Percentiles rank a stretch among this genome's conserved stretches.
phyloP scores from a whole-genome alignment of 2,888 invertebrate genomes.

The Darwinula stevensoni region DNA sequence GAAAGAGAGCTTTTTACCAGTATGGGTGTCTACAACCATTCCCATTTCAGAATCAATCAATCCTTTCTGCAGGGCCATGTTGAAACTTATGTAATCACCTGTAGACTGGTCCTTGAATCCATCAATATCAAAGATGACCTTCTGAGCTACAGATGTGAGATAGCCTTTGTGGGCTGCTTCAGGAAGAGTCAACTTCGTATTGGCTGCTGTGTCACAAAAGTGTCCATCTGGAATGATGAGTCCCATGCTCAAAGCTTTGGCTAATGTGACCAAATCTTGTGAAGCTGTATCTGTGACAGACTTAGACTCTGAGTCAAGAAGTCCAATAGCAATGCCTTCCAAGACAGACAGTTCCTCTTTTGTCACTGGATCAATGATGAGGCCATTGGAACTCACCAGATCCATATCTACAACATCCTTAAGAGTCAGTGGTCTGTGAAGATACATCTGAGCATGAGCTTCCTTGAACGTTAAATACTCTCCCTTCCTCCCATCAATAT shows the following conservation, averaged over 20 bases:
- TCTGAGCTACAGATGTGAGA: slow-evolving; percentile 54
- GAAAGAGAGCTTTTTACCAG: slow-evolving; percentile 11
- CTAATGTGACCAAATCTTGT: slow-evolving; percentile 45
- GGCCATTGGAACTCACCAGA: slow-evolving; percentile 40
- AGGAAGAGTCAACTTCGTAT: slow-evolving; percentile 37
- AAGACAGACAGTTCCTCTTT: slow-evolving; percentile 41
- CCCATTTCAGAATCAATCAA: slow-evolving; percentile 30
- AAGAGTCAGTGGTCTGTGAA: slow-evolving; percentile 68
- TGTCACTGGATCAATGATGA: slow-evolving; percentile 50
- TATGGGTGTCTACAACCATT: slow-evolving; percentile 12
- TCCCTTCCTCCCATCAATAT: slow-evolving; percentile 32
- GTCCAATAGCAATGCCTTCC: slow-evolving; percentile 57
- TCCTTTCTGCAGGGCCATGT: slow-evolving; percentile 43
- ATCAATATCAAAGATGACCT: slow-evolving; percentile 70
- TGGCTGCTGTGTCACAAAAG: slow-evolving; percentile 40
- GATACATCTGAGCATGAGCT: slow-evolving; percentile 46
- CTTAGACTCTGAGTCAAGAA: slow-evolving; percentile 54
- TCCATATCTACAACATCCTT: slow-evolving; percentile 51
- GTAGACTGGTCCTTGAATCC: slow-evolving; percentile 56
- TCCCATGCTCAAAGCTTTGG: slow-evolving; percentile 50
- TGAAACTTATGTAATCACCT: slow-evolving; percentile 52
- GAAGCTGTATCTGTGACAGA: slow-evolving; percentile 52
- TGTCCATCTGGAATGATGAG: slow-evolving; percentile 42
- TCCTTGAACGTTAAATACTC: slow-evolving; percentile 47
- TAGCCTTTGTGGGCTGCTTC: slow-evolving; percentile 72